Evolutionary conservation across 2,888 invertebrate species (phyloP).

Genomic region (Dolomedes plantarius): DNA sequence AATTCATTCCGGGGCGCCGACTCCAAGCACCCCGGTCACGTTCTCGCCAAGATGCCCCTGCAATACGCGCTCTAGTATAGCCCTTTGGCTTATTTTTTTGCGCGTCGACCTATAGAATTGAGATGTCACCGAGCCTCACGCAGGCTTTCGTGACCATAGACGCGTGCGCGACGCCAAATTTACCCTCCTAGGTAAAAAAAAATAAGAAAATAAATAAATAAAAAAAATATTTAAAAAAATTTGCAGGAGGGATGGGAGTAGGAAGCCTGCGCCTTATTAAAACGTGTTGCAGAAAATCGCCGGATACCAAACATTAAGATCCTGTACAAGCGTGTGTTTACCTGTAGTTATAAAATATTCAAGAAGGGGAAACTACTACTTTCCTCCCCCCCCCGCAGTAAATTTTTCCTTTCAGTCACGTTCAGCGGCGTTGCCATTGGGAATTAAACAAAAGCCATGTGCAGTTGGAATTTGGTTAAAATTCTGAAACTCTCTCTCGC

Average conservation of each 20-base stretch:
- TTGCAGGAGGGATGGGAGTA: not conserved
- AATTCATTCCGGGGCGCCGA: no score
- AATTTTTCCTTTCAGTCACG: no score
- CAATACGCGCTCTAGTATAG: not conserved
- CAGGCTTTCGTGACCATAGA: not conserved
- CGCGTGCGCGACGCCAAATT: not conserved
- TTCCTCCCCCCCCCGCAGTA: no score
- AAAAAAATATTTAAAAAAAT: no score
- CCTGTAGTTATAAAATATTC: not conserved
- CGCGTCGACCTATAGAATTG: constrained; percentile 1
- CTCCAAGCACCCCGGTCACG: not conserved
- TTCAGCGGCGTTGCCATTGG: not conserved
- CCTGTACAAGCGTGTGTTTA: not conserved
- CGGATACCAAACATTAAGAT: constrained; percentile 9
- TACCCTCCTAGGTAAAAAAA: no score
- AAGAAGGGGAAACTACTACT: not conserved
- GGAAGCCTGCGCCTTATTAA: not conserved
- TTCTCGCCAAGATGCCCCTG: not conserved
- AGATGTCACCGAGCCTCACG: constrained; percentile 17
- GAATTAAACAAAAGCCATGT: not conserved
- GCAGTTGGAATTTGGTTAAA: no score
- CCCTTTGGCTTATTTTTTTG: constrained; percentile 8
- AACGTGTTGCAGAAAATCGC: not conserved
- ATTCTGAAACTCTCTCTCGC: no score
- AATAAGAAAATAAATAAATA: not conserved